Evolutionary conservation across 2,113 vertebrate species (phyloP).

Genomic region (Ophthalmolycus amberensis): DNA sequence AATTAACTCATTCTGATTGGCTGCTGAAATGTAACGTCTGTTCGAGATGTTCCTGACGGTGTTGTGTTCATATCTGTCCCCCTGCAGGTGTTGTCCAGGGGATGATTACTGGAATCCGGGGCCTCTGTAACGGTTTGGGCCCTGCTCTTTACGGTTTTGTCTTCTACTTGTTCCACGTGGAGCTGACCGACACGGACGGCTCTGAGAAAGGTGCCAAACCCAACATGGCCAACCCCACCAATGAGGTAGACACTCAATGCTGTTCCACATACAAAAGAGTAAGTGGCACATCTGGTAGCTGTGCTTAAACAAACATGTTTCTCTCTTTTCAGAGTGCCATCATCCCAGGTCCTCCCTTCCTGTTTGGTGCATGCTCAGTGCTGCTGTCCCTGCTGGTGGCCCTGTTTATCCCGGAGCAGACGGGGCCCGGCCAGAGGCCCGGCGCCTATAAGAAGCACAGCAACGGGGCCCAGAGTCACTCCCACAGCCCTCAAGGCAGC

Average conservation of each 20-base stretch:
- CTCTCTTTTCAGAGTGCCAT: constrained; percentile 86
- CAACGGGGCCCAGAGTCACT: constrained; percentile 87
- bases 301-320: background rate
- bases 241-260: constrained; percentile 82
- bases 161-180: constrained; percentile 92
- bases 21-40: background rate
- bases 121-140: constrained; percentile 91
- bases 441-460: constrained; percentile 92
- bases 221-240: constrained; percentile 93
- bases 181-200: constrained; percentile 87
- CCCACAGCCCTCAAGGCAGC: constrained; percentile 87
- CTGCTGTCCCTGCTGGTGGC: constrained; percentile 92
- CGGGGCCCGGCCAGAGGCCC: constrained; percentile 81
- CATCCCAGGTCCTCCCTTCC: constrained; percentile 93
- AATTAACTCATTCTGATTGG: background rate
- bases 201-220: constrained; percentile 84
- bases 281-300: background rate
- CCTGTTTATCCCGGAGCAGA: constrained; percentile 93
- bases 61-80: background rate
- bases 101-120: constrained; percentile 93
- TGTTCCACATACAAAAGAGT: background rate
- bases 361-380: constrained; percentile 93
- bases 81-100: constrained; percentile 90
- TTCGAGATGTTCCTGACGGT: background rate
- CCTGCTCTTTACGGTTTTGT: constrained; percentile 90